These are phyloP conservation scores for Scalopus aquaticus DNA, from an alignment of 2,113 vertebrate genomes.

Conservation along the genomic window DNA sequence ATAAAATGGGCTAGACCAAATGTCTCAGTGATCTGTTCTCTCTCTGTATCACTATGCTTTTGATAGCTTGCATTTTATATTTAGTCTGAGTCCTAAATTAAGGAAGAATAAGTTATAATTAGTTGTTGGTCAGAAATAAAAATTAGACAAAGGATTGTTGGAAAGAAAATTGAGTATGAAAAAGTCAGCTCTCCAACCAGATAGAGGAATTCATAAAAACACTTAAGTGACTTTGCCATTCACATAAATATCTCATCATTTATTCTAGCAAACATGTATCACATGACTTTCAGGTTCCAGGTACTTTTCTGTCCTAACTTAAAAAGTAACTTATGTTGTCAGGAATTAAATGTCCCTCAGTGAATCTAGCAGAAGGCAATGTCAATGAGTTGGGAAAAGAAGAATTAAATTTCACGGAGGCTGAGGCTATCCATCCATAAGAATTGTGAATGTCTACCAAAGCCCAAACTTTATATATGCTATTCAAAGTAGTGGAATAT, in stretches of 20 bases:
- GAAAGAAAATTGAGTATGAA: not conserved
- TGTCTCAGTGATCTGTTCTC: not conserved
- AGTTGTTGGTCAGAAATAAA: slow-evolving; percentile 28
- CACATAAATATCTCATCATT: not conserved
- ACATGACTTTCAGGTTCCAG: not conserved
- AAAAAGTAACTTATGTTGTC: not conserved
- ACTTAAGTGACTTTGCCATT: not conserved
- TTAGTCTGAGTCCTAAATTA: slow-evolving; percentile 23
- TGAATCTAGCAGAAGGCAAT: not conserved
- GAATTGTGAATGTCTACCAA: not conserved
- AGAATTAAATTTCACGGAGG: not conserved
- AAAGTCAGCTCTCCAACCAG: not conserved
- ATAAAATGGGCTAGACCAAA: not conserved
- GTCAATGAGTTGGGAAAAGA: not conserved
- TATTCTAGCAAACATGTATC: not conserved
- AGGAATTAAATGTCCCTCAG: not conserved
- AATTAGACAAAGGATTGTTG: not conserved
- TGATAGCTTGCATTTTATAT: not conserved
- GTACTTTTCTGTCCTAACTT: not conserved
- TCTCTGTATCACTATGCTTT: not conserved
- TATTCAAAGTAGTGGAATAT: not conserved
- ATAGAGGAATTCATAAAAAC: not conserved
- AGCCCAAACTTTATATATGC: not conserved
- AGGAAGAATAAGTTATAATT: slow-evolving; percentile 6
- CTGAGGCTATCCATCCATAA: not conserved